These are phyloP conservation scores for Ctenochaetus hawaiiensis DNA, from an alignment of 2,797 vertebrate genomes.

Conservation along the genomic window DNA sequence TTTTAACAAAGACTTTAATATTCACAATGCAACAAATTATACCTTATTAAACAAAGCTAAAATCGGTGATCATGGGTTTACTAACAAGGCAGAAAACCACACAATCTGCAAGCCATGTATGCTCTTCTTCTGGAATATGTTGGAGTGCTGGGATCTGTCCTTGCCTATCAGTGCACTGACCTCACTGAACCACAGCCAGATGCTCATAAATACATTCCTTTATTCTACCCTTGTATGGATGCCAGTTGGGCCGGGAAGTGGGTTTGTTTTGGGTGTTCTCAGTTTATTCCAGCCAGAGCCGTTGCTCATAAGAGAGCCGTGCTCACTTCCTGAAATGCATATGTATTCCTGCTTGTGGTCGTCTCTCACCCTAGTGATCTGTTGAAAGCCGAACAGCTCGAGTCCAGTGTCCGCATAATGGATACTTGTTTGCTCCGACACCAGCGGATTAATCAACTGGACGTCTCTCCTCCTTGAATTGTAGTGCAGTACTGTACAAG, in stretches of 20 bases:
- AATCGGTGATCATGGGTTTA: constrained; percentile 6
- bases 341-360: constrained; percentile 81
- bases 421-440: constrained; percentile 79
- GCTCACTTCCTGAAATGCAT: constrained; percentile 80
- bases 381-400: constrained; percentile 83
- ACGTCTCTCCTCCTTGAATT: constrained; percentile 59
- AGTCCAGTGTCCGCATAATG: constrained; percentile 79
- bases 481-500: constrained; percentile 48
- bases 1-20: constrained; percentile 33
- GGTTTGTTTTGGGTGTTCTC: constrained; percentile 87
- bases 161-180: constrained; percentile 78
- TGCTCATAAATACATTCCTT: constrained; percentile 86
- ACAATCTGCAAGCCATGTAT: constrained; percentile 15
- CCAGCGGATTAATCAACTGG: constrained; percentile 76
- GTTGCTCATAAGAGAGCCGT: constrained; percentile 79
- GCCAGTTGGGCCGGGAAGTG: constrained; percentile 79
- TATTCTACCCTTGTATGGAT: constrained; percentile 79
- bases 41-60: constrained; percentile 19
- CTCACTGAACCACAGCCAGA: constrained; percentile 80
- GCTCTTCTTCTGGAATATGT: constrained; percentile 31
- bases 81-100: constrained; percentile 25
- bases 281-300: constrained; percentile 74
- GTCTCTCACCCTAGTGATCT: constrained; percentile 81
- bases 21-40: constrained; percentile 19
- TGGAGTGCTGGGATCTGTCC: constrained; percentile 55